Evolutionary conservation across 2,888 invertebrate species (phyloP).

Genomic region (Dryobota labecula): DNA sequence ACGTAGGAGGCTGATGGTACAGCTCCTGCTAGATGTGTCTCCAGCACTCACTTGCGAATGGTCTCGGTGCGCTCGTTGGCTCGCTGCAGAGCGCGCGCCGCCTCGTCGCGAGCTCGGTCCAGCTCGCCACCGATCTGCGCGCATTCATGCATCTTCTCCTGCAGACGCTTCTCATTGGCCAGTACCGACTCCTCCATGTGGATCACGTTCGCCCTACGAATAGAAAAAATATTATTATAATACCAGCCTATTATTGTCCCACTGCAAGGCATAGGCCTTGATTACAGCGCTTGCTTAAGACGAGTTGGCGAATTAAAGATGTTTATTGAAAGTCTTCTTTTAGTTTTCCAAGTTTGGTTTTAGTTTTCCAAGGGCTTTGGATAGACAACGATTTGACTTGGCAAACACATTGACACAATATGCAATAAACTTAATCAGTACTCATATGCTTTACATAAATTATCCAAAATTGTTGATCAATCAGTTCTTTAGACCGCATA

Average conservation of each 20-base stretch:
- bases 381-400: too few relatives aligned
- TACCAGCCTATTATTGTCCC: neutral
- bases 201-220: slow-evolving; percentile 83
- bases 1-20: neutral
- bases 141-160: slow-evolving; percentile 93
- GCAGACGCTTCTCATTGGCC: slow-evolving; percentile 91
- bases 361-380: too few relatives aligned
- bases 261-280: neutral
- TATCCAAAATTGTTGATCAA: too few relatives aligned
- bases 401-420: too few relatives aligned
- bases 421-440: too few relatives aligned
- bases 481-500: too few relatives aligned
- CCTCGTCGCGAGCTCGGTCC: slow-evolving; percentile 92
- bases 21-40: neutral
- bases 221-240: neutral
- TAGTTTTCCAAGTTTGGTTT: too few relatives aligned
- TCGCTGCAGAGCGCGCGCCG: slow-evolving; percentile 92
- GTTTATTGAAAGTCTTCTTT: neutral
- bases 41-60: slow-evolving; percentile 87
- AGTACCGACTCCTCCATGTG: slow-evolving; percentile 91
- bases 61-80: slow-evolving; percentile 93
- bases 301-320: neutral
- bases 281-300: neutral
- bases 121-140: slow-evolving; percentile 92
- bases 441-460: too few relatives aligned